Base-by-base conservation (phyloP, 2,113 vertebrate species). In the Seriola quinqueradiata region DNA sequence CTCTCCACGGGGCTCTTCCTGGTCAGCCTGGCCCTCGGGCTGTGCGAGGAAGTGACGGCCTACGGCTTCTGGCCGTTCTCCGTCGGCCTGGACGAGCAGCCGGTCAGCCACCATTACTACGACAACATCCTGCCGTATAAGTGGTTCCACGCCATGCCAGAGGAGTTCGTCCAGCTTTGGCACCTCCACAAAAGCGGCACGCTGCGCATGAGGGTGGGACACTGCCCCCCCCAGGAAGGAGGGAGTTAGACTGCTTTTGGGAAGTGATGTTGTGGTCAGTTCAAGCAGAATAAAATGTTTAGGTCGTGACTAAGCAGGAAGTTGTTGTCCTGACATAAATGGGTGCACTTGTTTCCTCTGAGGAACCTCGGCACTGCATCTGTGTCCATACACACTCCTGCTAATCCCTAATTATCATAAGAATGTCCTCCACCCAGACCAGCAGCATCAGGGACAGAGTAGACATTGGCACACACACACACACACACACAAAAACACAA, bases 21-120 rank as follows among this genome's bases (percentile, higher is more conserved):
- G 61, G 96, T 97, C 87, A 99, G 97, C 16, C 91, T 98, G 0
- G 98, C 98, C 12, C 85, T 99, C 4, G 97, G 97, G 5, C 94
- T 99, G 25, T 99, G 98, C 3, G 97, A 99, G 61, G 98, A 99
- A 38, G 97, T 99, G 16, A 96, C 96, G 0, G 95, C 95, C 78
- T 99, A 98, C 0, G 98, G 98, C 52, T 99, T 99, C 93, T 99
- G 98, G 98, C 98, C 98, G 0, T 99, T 99, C 90, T 96, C 97
- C 0, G 88, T 96, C 50, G 96, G 95, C 87, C 94, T 98, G 89
- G 95, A 90, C 0, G 94, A 96, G 70, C 93, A 84, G 46, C 96
- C 96, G 16, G 95, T 99, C 91, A 98, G 98, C 90, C 98, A 99
- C 66, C 98, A 99, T 52, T 99, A 99, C 93, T 99, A 99, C 10